Base-by-base conservation (phyloP, 2,797 vertebrate genomes). In the Arnoldichthys spilopterus region DNA sequence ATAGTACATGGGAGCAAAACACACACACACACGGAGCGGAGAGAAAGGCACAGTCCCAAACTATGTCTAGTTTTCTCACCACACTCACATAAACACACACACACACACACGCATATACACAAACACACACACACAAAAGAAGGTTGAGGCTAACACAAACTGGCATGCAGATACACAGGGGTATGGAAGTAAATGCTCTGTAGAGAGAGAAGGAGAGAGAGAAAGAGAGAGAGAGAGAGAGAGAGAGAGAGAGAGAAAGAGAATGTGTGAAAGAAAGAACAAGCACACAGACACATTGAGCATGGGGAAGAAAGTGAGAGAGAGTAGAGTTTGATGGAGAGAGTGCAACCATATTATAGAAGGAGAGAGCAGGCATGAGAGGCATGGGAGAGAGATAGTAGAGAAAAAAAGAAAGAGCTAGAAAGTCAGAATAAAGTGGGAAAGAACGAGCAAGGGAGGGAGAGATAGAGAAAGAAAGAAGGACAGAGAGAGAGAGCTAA, bases 91-190 rank as follows among this genome's bases (percentile, higher is more conserved):
- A 24, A 45, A 64, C 43, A 75, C 59, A 75, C 73, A 75, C 56
- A 69, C 59, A 74, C 40, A 75, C 45, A 75, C 73, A 63, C 45
- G 62, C 56, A 59, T 49, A 45, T 70, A 58, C n/a, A 54, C 53
- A 45, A 22, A 26, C 56, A 73, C 54, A 74, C 58, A 63, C 58
- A 74, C 54, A 68, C 34, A 43, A 43, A 18, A 59, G 4, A 61
- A 61, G 58, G 15, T 16, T 61, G 51, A 72, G 30, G 22, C 74
- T 81, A 72, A 72, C 58, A 71, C 54, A 74, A 64, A 56, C 43
- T 78, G 73, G 54, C 53, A 45, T 28, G 22, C 28, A 61, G 32
- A 15, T n/a, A 45, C 53, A 68, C 40, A 72, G 66, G 54, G 24
- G 61, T 13, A 32, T 53, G 51, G 6, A 6, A 24, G 63, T 47